phyloP scores from a whole-genome alignment of 2,113 vertebrate species.

The Amia ocellicauda region DNA sequence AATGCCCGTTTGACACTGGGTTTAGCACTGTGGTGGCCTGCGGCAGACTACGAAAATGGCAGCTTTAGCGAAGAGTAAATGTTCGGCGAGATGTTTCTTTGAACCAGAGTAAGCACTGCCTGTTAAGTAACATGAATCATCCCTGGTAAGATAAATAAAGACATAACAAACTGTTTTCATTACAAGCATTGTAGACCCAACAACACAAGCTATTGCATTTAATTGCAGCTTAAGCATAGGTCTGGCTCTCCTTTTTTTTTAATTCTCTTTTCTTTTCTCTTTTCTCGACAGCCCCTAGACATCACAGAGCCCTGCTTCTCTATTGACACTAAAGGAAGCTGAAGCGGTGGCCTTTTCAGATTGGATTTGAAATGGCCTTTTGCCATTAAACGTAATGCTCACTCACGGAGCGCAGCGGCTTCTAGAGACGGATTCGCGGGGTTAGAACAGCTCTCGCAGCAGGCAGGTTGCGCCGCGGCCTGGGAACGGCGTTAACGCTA shows the following conservation, averaged over 20 bases:
- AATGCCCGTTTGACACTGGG: slow-evolving; percentile 44
- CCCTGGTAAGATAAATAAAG: slow-evolving; percentile 50
- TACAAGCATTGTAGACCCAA: slow-evolving; percentile 32
- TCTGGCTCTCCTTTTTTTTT: neutral
- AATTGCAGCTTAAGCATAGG: neutral
- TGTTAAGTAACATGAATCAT: slow-evolving; percentile 56
- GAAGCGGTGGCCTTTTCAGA: neutral
- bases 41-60: slow-evolving; percentile 46
- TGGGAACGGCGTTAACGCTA: slow-evolving; percentile 21
- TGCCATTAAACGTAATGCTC: neutral
- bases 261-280: neutral
- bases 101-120: slow-evolving; percentile 38
- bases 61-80: slow-evolving; percentile 61
- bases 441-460: no score
- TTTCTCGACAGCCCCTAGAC: slow-evolving; percentile 17
- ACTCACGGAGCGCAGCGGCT: neutral
- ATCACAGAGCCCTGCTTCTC: slow-evolving; percentile 26
- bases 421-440: neutral
- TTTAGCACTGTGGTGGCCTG: slow-evolving; percentile 42
- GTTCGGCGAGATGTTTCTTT: slow-evolving; percentile 40
- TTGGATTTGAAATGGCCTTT: neutral
- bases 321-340: neutral
- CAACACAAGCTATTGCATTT: slow-evolving; percentile 17
- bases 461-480: slow-evolving; percentile 18
- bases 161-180: slow-evolving; percentile 32